These are phyloP conservation scores for Tiliacea citrago DNA, from an alignment of 2,888 invertebrate genomes.

Conservation along the genomic window DNA sequence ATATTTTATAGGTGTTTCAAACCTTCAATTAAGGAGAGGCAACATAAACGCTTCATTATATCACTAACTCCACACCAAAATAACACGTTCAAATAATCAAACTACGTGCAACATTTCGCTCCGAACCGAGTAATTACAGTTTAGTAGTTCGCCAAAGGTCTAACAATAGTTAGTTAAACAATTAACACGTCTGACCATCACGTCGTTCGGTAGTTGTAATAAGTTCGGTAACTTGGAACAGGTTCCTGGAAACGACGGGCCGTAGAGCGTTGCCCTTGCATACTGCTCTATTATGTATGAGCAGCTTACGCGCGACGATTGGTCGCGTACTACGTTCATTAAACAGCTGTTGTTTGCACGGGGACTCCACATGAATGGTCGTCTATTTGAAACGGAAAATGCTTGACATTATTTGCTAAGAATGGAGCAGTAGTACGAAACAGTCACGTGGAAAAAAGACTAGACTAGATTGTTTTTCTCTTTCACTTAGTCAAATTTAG, in stretches of 20 bases:
- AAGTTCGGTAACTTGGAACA: slow-evolving; percentile 6
- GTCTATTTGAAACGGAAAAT: background rate
- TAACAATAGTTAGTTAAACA: slow-evolving; percentile 6
- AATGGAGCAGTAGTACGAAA: background rate
- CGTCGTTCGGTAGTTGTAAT: background rate
- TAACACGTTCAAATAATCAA: background rate
- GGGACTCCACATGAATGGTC: background rate
- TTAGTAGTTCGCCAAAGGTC: slow-evolving; percentile 4
- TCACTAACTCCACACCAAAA: background rate
- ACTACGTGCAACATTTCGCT: background rate
- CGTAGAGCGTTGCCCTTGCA: background rate
- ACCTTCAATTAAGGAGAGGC: background rate
- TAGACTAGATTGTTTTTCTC: background rate
- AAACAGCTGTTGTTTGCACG: slow-evolving; percentile 8
- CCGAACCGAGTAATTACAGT: background rate
- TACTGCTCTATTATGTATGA: slow-evolving; percentile 7
- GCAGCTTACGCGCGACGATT: background rate
- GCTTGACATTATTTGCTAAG: background rate
- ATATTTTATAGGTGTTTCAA: background rate
- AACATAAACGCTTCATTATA: background rate
- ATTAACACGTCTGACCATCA: slow-evolving; percentile 9
- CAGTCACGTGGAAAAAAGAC: no score
- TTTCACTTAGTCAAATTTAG: background rate
- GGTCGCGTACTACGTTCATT: background rate
- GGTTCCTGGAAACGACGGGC: background rate